Base-by-base conservation (phyloP, 37 sponge, comb jelly and placozoan species). In the Diacarnus erythraeanus region DNA sequence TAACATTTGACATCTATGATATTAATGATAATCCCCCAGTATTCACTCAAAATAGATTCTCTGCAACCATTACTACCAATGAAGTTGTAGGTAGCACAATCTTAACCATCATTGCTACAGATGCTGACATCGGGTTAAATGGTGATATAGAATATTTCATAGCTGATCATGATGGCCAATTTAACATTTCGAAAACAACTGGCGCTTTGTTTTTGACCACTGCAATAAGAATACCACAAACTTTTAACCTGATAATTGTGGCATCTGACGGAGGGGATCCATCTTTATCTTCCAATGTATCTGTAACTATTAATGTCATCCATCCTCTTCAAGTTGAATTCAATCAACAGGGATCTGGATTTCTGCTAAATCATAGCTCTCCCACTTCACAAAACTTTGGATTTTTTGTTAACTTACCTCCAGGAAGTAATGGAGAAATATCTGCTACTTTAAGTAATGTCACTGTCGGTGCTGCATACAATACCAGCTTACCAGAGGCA, bases 21-120 rank as follows among this genome's bases (percentile, higher is more conserved):
- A 71, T 74, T 42, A 83, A 89, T 67, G 89, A 89, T 34, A 83
- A 83, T 65, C 37, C 72, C 1, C 91, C 91, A 0, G 25, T 33
- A 6, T 85, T 90, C 30, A 42, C 35, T n/a, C 36, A 41, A 30
- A 10, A 56, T 18, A 23, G 21, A 0, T 76, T 41, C 38, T 12
- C 59, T 0, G 83, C 51, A 20, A 34, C 72, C 4, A 44, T 83
- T 47, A 63, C 51, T 38, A 71, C 37, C 12, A 33, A 65, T 4
- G 1, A 26, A 6, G 44, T 41, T 3, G 72, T 66, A 0, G 71
- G 71, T 6, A 41, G 65, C 5, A 21, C 47, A 5, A 31, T 88
- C 42, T 37, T 77, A 3, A 63, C 56, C 2, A 82, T 84, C 15
- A 34, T 59, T 31, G 93, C 93, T 21, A 70, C 15, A 1, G 93